Evolutionary conservation across 2,888 invertebrate genomes (phyloP), one percentile per base, ranked within the genome.

Genomic region (Drosophila lutescens): DNA sequence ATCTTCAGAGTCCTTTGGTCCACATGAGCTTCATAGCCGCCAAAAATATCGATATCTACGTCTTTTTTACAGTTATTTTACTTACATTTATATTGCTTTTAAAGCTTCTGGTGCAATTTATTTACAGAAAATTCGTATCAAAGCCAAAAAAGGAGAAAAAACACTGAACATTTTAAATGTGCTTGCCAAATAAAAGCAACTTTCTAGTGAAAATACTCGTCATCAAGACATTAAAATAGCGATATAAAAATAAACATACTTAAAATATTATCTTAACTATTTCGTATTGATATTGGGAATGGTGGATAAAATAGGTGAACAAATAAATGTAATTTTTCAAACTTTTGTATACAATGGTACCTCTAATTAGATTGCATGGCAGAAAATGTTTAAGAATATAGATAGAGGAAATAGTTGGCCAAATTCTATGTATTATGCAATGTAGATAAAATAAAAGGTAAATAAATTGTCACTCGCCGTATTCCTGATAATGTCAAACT

Each of bases 11-110:
- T 47, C 47, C 47, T 10, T 8, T 47, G 47, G 30, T 47, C 6
- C 30, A 47, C 47, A 47, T 47, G 47, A 32, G 15, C 47, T 47
- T 10, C 10, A 47, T 47, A 10, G 47, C 47, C 15, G 47, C 47
- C 30, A 30, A 47, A 10, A 47, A 47, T 10, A 30, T 47, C 0
- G 47, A 47, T 32, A 10, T 47, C 5, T 47, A 32, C 12, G 3
- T n/a, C 2, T 5, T 47, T 2, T 15, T 47, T 1, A 15, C 6
- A 5, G 30, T 15, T 5, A 4, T 47, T 2, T 15, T 32, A 12
- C 6, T 30, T 15, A 30, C 15, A n/a, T 1, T 15, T 3, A 4
- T 32, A 15, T 10, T 47, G 15, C 15, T 47, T 2, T 1, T 47
- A 0, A 47, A 30, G 6, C 2, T 9, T 30, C 2, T 47, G 30